Base-by-base conservation (phyloP, 2,797 vertebrate species). In the Ispidina lecontei region DNA sequence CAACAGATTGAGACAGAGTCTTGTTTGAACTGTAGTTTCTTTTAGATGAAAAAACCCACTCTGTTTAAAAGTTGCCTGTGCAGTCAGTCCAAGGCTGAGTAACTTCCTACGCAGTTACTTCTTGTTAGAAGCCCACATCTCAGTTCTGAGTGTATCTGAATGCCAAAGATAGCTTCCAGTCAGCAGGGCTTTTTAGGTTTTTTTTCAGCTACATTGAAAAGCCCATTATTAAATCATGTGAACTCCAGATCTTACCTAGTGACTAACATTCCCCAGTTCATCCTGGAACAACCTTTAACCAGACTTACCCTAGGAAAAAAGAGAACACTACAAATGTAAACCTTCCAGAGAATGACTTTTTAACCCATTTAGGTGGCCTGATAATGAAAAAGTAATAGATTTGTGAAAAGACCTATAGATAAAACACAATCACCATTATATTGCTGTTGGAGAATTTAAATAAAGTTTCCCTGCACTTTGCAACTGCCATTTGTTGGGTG, bases 211-310 rank as follows among this genome's bases (percentile, higher is more conserved):
- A 1, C 37, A 7, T 22, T 62, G 54, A 88, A 60, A 33, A 90
- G 52, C 63, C 67, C 37, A 20, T 84, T 75, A 75, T 72, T 90
- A 90, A 96, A 90, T 70, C 68, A 43, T 18, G 10, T 52, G 87
- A 91, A 80, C 84, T 75, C 76, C 87, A 87, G 92, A 23, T 52
- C 46, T 85, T n/a, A n/a, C n/a, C 55, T 41, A 31, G 70, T 67
- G 89, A 49, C 46, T 86, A 17, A 67, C 84, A 56, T 70, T 70
- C 37, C 77, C 49, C 39, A 7, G 29, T 55, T 87, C 79, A 80
- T 85, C 44, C 52, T 68, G 39, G 54, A 79, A 31, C 60, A 43
- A 17, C 37, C 74, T 95, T 69, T 91, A 64, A 51, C 56, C 77
- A 75, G 70, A 9, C 39, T 56, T 35, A 10, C 75, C 25, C 70